Percentiles rank a stretch among this genome's conserved stretches.
Evolutionary conservation across 2,797 vertebrate genomes (phyloP).

Genomic region (Labroides dimidiatus): DNA sequence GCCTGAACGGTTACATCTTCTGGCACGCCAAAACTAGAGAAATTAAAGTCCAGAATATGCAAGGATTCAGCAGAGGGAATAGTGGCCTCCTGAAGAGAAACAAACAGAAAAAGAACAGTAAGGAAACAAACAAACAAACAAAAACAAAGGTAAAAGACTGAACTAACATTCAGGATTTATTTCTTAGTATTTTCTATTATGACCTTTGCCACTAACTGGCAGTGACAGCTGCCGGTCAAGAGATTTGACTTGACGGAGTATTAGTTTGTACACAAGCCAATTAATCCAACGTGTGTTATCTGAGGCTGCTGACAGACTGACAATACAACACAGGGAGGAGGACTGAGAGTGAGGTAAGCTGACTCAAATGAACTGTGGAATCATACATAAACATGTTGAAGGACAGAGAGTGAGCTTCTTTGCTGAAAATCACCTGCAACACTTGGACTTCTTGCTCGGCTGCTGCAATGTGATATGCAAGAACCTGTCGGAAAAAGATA

Average conservation of each 20-base stretch:
- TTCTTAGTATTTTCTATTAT: neutral
- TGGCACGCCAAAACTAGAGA: conserved; percentile 88
- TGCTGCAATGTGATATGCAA: conserved; percentile 71
- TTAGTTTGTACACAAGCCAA: conserved; percentile 13
- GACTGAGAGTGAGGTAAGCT: neutral
- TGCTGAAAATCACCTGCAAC: conserved; percentile 53
- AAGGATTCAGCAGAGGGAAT: conserved; percentile 89
- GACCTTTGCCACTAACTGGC: neutral
- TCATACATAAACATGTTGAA: neutral
- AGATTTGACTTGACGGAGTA: conserved; percentile 13
- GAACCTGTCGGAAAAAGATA: conserved; percentile 41
- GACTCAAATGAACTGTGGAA: neutral
- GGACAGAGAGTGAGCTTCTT: neutral
- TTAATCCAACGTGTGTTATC: conserved; percentile 18
- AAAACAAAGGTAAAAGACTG: neutral
- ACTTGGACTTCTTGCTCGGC: conserved; percentile 64
- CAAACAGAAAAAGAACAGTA: fast-evolving
- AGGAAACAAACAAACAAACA: neutral
- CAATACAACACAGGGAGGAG: neutral
- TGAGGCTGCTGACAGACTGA: neutral
- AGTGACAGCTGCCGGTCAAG: conserved; percentile 15
- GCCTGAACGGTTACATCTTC: conserved; percentile 87
- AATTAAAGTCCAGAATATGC: conserved; percentile 87
- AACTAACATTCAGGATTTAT: neutral
- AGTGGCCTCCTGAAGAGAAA: conserved; percentile 78